phyloP scores from a whole-genome alignment of 1,140 invertebrate species.

The Drosophila funebris region DNA sequence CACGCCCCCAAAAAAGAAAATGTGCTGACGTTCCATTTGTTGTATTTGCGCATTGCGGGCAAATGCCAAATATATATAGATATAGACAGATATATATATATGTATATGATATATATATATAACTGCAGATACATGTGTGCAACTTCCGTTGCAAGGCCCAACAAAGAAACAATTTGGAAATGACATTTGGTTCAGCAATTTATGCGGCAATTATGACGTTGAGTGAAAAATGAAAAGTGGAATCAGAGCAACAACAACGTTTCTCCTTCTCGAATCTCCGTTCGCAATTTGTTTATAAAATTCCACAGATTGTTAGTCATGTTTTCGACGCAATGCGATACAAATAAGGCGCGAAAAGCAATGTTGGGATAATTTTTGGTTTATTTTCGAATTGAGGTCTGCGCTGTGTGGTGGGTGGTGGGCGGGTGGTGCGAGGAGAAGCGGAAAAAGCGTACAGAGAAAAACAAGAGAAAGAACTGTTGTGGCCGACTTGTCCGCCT shows the following conservation, averaged over 20 bases:
- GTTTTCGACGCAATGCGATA: conserved; percentile 41
- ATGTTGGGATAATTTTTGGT: conserved; percentile 42
- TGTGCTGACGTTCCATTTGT: conserved; percentile 26
- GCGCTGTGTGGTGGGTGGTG: not conserved
- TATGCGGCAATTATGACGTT: conserved; percentile 65
- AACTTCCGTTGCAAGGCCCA: conserved; percentile 56
- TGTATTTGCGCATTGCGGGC: conserved; percentile 45
- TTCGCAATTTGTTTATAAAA: conserved; percentile 68
- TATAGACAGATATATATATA: not conserved
- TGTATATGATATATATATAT: not conserved
- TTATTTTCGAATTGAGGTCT: conserved; percentile 70
- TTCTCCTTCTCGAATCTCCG: conserved; percentile 34
- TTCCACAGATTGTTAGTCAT: conserved; percentile 67
- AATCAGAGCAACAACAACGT: not conserved
- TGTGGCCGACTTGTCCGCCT: no score
- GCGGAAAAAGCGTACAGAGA: not conserved
- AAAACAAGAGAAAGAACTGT: conserved; percentile 20
- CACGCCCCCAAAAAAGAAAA: conserved; percentile 34
- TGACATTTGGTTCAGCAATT: conserved; percentile 65
- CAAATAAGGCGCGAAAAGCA: conserved; percentile 76
- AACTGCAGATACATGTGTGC: not conserved
- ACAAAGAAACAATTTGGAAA: conserved; percentile 58
- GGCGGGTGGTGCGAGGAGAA: no score
- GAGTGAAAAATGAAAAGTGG: conserved; percentile 19
- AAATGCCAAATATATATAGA: conserved; percentile 13